phyloP scores from a whole-genome alignment of 2,113 vertebrate genomes.

The Macaca fascicularis region T2T-MFA8v1.1 NC_088379.1:111050501-111051000 shows the following conservation, averaged over 20 bases:
- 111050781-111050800: not conserved
- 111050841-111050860: accelerated
- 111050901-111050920: not conserved
- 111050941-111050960: not conserved
- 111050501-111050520: too few relatives aligned
- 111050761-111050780: not conserved
- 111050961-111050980: not conserved
- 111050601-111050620: too few relatives aligned
- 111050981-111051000: not conserved
- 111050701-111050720: not conserved
- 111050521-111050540: too few relatives aligned
- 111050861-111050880: not conserved
- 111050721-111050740: not conserved
- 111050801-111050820: not conserved
- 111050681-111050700: not conserved
- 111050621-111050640: too few relatives aligned
- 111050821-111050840: not conserved
- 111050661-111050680: too few relatives aligned
- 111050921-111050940: not conserved
- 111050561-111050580: too few relatives aligned
- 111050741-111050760: slow-evolving; percentile 36
- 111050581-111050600: too few relatives aligned
- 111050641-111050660: too few relatives aligned
- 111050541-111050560: too few relatives aligned
- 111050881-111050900: not conserved